Conservation (phyloP, 2,113 vertebrate genomes). For the cattle (Bos taurus) region DNA sequence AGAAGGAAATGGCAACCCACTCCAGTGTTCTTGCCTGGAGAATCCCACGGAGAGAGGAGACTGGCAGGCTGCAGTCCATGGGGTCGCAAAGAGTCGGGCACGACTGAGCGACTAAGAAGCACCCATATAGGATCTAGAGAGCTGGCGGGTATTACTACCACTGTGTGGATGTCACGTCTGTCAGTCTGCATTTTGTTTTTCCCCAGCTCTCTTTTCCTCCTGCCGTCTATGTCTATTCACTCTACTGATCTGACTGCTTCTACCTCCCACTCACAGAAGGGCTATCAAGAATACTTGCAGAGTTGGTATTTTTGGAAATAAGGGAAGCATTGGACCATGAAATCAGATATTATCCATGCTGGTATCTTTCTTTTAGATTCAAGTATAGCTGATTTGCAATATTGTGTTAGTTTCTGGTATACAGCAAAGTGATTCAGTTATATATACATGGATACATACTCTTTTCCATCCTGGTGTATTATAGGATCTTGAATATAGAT, state of each 20-base stretch:
- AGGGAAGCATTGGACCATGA: neutral
- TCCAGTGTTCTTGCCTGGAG: neutral
- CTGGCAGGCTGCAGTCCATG: neutral
- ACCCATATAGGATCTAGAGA: neutral
- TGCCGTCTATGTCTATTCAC: neutral
- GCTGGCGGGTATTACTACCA: fast-evolving
- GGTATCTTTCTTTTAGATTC: neutral
- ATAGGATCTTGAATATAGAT: neutral
- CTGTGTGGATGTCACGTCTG: neutral
- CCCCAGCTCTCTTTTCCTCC: neutral
- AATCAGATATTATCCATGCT: neutral
- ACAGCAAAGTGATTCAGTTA: neutral
- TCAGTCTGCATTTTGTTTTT: neutral
- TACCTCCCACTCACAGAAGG: neutral
- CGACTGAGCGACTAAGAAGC: neutral
- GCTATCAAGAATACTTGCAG: neutral
- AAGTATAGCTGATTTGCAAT: neutral
- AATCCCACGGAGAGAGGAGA: neutral
- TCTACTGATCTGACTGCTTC: neutral
- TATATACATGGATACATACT: neutral
- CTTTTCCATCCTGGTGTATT: neutral
- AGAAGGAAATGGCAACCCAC: neutral
- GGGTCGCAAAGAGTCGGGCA: neutral
- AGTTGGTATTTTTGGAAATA: neutral
- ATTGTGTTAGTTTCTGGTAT: neutral